Conservation (phyloP, 1,140 invertebrate genomes). For the Brachionus rubens region DNA sequence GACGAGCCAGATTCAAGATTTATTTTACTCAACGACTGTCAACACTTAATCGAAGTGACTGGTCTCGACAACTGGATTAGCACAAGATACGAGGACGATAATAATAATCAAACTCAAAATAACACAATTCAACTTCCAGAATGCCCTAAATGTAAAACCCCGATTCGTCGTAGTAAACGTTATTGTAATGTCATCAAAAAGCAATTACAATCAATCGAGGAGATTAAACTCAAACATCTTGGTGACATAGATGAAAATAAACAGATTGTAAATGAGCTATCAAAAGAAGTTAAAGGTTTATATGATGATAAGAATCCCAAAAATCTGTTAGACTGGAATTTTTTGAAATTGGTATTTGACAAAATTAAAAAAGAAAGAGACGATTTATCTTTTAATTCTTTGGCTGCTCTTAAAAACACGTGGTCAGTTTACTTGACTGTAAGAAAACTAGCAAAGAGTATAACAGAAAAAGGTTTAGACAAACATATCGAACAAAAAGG, state of each 20-base stretch:
- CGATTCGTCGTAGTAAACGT: slow-evolving; percentile 64
- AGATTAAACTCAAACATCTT: slow-evolving; percentile 32
- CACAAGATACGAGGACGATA: slow-evolving; percentile 48
- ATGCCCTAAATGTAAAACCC: slow-evolving; percentile 68
- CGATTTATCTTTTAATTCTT: slow-evolving; percentile 16
- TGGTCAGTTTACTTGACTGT: neutral
- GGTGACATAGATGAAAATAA: neutral
- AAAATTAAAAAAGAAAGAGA: neutral
- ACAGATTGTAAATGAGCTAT: neutral
- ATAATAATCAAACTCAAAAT: neutral
- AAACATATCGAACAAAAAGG: neutral
- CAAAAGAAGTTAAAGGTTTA: neutral
- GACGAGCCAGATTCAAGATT: slow-evolving; percentile 58
- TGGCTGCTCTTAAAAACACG: neutral
- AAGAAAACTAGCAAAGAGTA: neutral
- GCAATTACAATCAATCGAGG: slow-evolving; percentile 11
- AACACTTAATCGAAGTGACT: slow-evolving; percentile 65
- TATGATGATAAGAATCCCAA: neutral
- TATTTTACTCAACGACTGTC: slow-evolving; percentile 67
- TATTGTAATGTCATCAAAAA: slow-evolving; percentile 18
- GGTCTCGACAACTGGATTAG: slow-evolving; percentile 64
- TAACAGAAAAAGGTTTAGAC: neutral
- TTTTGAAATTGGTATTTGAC: neutral
- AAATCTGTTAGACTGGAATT: neutral
- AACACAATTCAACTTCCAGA: slow-evolving; percentile 62